These are phyloP conservation scores for Alentia gelatinosa DNA, from an alignment of 2,888 invertebrate genomes.

Conservation along the genomic window DNA sequence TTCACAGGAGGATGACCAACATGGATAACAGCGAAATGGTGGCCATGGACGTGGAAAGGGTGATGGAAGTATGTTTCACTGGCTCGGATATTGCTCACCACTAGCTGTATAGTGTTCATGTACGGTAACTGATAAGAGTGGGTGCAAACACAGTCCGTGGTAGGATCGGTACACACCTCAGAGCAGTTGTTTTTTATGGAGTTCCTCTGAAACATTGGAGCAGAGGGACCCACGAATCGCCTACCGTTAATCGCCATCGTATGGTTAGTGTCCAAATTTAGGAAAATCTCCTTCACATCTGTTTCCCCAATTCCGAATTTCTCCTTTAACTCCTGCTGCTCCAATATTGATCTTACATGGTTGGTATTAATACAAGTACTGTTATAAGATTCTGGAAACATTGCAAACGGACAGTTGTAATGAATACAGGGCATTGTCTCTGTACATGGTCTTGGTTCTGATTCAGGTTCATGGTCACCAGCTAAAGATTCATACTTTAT, in stretches of 20 bases:
- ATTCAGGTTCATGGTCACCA: not conserved
- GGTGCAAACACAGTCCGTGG: constrained; percentile 63
- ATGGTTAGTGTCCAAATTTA: not conserved
- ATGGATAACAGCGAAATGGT: not conserved
- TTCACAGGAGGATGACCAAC: not conserved
- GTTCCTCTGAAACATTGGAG: not conserved
- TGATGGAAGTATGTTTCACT: constrained; percentile 65
- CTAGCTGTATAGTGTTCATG: constrained; percentile 70
- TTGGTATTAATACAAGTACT: constrained; percentile 7
- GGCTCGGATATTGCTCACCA: constrained; percentile 63
- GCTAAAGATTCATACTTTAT: not conserved
- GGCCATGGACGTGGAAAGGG: constrained; percentile 67
- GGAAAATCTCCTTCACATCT: not conserved
- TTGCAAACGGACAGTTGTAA: constrained; percentile 55
- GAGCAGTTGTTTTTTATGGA: not conserved
- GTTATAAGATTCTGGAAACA: constrained; percentile 16
- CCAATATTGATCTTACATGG: not conserved
- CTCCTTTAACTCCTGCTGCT: not conserved
- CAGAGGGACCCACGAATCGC: not conserved
- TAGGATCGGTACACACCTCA: not conserved
- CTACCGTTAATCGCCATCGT: not conserved
- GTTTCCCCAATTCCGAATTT: not conserved
- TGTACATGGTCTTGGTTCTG: not conserved
- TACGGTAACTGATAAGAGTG: constrained; percentile 65
- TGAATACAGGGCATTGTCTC: not conserved